Base-by-base conservation (phyloP, 2,888 invertebrate genomes). In the Mamestra brassicae region DNA sequence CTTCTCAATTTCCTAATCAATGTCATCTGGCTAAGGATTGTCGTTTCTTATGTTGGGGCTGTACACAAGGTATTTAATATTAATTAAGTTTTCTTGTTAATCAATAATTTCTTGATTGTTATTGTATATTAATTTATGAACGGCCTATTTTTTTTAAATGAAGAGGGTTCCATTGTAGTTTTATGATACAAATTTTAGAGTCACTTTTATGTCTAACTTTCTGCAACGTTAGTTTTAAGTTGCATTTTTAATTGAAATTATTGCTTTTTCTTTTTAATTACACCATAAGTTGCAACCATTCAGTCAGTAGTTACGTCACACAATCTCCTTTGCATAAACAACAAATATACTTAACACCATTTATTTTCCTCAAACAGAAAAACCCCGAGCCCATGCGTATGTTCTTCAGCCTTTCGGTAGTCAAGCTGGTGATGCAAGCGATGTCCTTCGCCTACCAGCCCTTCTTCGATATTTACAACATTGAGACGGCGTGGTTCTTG, bases 11-110 rank as follows among this genome's bases (percentile, higher is more conserved):
- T 94, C 81, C 74, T 93, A 34, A 92, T 94, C 75, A 95, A 95
- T 57, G 17, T 92, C 3, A 93, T 95, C 55, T 95, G 95, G 95
- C 78, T 94, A 55, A 93, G 89, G 70, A 92, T 94, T 26, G 94
- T 94, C 0, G 76, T 91, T 26, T 85, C 91, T 0, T 95, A 92
- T 57, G 88, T 94, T 26, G 86, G 84, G 10, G 93, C 92, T 52
- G 81, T 95, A 34, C 91, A 94, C 76, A 92, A 91, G 92, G 95
- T 95, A 74, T 66, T n/a, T 36, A 13, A 17, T 15, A n/a, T 6
- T 0, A 3, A 4, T 50, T 26, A 8, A n/a, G 11, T 54, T 36
- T 47, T 38, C 4, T 15, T 69, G 6, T 10, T 7, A 26, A 45
- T n/a, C 6, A 34, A 26, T 11, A 34, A 3, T 13, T 0, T 55